A percentile compares a stretch with the other conserved stretches of the same genome.
Evolutionary conservation across 2,113 vertebrate species (phyloP).

Genomic region (Bettongia penicillata): DNA sequence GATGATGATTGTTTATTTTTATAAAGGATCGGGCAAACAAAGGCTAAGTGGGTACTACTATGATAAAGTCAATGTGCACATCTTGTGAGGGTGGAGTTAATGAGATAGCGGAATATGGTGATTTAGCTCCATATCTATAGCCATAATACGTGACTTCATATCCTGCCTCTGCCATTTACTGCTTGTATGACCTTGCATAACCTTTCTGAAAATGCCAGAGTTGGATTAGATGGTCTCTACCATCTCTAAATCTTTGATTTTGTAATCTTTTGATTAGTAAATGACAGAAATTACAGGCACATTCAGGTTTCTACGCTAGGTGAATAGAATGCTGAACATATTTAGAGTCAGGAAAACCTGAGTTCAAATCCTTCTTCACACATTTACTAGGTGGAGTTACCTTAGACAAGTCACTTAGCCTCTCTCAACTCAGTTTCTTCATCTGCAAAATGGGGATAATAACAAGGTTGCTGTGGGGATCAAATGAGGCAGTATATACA

Average conservation of each 20-base stretch:
- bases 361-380: neutral
- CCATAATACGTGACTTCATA: neutral
- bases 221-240: neutral
- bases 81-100: neutral
- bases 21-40: neutral
- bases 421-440: neutral
- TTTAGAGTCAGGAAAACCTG: neutral
- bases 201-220: neutral
- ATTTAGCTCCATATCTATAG: neutral
- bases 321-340: neutral
- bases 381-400: too few relatives aligned
- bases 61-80: neutral
- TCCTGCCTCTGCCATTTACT: neutral
- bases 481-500: neutral
- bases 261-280: neutral
- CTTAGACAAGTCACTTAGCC: neutral
- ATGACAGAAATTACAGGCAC: neutral
- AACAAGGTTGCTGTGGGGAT: neutral
- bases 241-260: neutral
- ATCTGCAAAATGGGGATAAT: neutral
- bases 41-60: neutral
- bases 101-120: neutral
- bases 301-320: neutral
- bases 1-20: neutral
- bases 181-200: neutral